A percentile compares a stretch with the other conserved stretches of the same genome.
Conservation (phyloP, 2,888 invertebrate genomes). For the Dasypogon diadema region DNA sequence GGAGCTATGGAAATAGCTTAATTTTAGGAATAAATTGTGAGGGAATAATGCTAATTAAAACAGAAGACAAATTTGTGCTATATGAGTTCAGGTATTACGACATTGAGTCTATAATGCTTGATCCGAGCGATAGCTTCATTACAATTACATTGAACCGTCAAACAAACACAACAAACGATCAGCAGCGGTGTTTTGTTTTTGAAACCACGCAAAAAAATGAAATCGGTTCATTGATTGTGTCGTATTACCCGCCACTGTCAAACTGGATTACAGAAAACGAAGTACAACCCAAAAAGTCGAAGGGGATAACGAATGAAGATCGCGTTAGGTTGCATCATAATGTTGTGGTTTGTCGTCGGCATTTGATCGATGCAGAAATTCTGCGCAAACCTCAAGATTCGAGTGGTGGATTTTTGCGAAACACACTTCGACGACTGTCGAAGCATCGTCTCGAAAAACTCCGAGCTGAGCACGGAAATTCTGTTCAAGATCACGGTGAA, state of each 20-base stretch:
- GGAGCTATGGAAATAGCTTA: constrained; percentile 82
- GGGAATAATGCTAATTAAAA: constrained; percentile 90
- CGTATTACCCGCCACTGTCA: constrained; percentile 88
- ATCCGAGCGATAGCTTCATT: constrained; percentile 92
- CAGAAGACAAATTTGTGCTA: constrained; percentile 91
- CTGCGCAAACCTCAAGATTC: constrained; percentile 86
- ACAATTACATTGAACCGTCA: constrained; percentile 85
- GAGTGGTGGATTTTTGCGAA: constrained; percentile 87
- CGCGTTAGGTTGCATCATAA: constrained; percentile 89
- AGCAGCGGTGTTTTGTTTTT: constrained; percentile 90
- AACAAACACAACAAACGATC: constrained; percentile 60
- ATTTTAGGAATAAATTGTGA: constrained; percentile 91
- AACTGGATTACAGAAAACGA: constrained; percentile 84
- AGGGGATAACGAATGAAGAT: constrained; percentile 88
- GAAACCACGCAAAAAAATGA: constrained; percentile 91
- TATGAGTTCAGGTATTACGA: constrained; percentile 92
- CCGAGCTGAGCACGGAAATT: constrained; percentile 75
- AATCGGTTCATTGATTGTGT: constrained; percentile 91
- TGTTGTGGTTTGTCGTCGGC: constrained; percentile 83
- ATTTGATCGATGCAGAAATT: constrained; percentile 85
- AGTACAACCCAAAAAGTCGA: constrained; percentile 73
- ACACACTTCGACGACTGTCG: constrained; percentile 87
- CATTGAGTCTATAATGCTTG: constrained; percentile 90
- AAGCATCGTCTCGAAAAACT: constrained; percentile 86
- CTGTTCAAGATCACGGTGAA: constrained; percentile 79